Conservation (phyloP, 1,140 invertebrate species). For the Neodiprion pinetum region DNA sequence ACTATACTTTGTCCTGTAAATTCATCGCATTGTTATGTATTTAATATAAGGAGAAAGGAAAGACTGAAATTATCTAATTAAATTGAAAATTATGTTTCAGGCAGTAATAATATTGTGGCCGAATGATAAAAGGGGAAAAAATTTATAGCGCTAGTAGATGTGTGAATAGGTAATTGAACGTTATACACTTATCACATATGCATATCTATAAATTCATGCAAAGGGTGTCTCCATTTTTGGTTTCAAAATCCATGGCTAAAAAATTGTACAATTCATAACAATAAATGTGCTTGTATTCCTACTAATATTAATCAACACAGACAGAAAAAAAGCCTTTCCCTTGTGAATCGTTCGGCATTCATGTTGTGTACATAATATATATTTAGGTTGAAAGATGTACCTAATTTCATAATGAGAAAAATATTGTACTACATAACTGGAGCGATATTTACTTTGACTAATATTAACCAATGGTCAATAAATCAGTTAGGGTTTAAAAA, state of each 20-base stretch:
- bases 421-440: too few species aligned
- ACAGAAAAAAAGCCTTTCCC: not conserved
- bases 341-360: not conserved
- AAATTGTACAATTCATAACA: constrained; percentile 32
- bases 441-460: too few species aligned
- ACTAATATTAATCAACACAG: not conserved
- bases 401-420: too few species aligned
- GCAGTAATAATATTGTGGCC: constrained; percentile 54
- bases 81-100: constrained; percentile 56
- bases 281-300: constrained; percentile 21
- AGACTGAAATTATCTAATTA: constrained; percentile 30
- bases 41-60: not conserved
- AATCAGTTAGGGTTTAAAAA: too few species aligned
- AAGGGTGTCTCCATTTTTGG: constrained; percentile 39
- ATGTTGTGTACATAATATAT: not conserved
- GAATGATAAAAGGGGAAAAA: constrained; percentile 51
- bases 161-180: constrained; percentile 55
- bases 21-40: not conserved
- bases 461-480: too few species aligned
- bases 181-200: constrained; percentile 37
- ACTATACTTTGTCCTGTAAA: not conserved
- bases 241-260: constrained; percentile 27
- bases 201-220: constrained; percentile 40
- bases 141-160: constrained; percentile 52
- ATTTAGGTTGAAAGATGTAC: too few species aligned